phyloP scores from a whole-genome alignment of 1,140 invertebrate genomes.

The Caenorhabditis elegans region WBcel235 BX284606.5:6133501-6134000 shows the following conservation, averaged over 20 bases:
- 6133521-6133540: background rate
- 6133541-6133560: background rate
- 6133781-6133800: background rate
- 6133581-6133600: background rate
- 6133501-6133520: background rate
- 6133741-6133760: background rate
- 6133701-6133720: background rate
- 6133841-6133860: no score
- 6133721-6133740: no score
- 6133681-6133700: no score
- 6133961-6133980: no score
- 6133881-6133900: no score
- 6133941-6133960: no score
- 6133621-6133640: background rate
- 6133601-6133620: background rate
- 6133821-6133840: background rate
- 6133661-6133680: conserved; percentile 9
- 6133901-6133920: no score
- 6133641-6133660: background rate
- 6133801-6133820: background rate
- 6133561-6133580: background rate
- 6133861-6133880: no score
- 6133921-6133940: no score
- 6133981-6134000: no score
- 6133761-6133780: background rate